A percentile compares a stretch with the other conserved stretches of the same genome.
phyloP scores from a whole-genome alignment of 2,797 vertebrate species.

The Arrhamphus sclerolepis region DNA sequence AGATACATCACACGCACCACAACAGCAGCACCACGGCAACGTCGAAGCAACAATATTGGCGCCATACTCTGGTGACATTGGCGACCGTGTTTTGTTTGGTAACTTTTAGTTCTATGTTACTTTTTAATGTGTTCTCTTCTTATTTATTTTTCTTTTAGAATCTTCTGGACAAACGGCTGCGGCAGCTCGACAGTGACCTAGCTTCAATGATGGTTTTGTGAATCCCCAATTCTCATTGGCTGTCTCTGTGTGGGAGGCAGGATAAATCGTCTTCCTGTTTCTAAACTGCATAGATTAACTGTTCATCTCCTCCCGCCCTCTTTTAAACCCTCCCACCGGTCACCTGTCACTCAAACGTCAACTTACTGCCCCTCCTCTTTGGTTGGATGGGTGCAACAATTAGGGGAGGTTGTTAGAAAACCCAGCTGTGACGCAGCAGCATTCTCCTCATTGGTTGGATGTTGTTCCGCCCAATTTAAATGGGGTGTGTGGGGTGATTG shows the following conservation, averaged over 20 bases:
- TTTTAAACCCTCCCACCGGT: conserved; percentile 26
- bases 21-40: conserved; percentile 68
- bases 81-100: conserved; percentile 40
- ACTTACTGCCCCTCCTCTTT: conserved; percentile 41
- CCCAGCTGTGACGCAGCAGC: too few species aligned
- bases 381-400: conserved; percentile 45
- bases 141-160: conserved; percentile 27
- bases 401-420: conserved; percentile 28
- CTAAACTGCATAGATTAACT: conserved; percentile 81
- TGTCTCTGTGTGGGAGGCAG: conserved; percentile 40
- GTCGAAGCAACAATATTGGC: conserved; percentile 30
- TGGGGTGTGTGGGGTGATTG: too few species aligned
- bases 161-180: conserved; percentile 49
- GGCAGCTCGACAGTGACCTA: conserved; percentile 23
- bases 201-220: neutral
- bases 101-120: too few species aligned
- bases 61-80: conserved; percentile 53
- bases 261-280: conserved; percentile 55
- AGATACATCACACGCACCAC: conserved; percentile 52
- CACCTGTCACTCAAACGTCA: conserved; percentile 51
- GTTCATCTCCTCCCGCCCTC: conserved; percentile 53
- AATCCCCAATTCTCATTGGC: conserved; percentile 45
- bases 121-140: too few species aligned
- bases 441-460: too few species aligned
- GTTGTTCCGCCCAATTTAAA: too few species aligned